These are phyloP conservation scores for Hyposmocoma kahamanoa DNA, from an alignment of 1,140 invertebrate genomes.

Conservation along the genomic window DNA sequence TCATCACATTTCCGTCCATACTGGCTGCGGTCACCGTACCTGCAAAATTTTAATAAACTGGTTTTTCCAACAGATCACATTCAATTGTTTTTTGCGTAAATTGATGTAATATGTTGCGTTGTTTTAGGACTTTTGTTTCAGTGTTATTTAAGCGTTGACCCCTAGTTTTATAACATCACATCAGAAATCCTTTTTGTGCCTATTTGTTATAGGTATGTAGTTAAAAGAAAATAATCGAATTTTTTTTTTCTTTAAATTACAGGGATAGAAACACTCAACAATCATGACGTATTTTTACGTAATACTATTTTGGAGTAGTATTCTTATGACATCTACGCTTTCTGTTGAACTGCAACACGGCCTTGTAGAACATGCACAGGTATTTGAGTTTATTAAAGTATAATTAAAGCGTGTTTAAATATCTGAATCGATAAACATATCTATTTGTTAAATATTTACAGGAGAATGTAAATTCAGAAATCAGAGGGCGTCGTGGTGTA, in stretches of 20 bases:
- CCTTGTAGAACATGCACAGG: constrained; percentile 25
- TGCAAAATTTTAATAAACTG: neutral
- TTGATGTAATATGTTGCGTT: constrained; percentile 7
- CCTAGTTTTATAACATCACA: too few species aligned
- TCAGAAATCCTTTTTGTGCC: too few species aligned
- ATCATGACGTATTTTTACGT: too few species aligned
- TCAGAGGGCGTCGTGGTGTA: constrained; percentile 50
- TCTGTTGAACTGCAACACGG: constrained; percentile 27
- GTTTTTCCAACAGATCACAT: neutral
- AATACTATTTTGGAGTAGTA: constrained; percentile 23
- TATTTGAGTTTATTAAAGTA: constrained; percentile 12
- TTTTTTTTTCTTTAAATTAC: too few species aligned
- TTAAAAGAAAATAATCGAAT: too few species aligned
- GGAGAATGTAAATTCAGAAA: constrained; percentile 24
- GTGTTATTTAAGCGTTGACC: too few species aligned
- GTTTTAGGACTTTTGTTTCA: neutral
- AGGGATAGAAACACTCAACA: too few species aligned
- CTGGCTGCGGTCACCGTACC: neutral
- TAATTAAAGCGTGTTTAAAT: constrained; percentile 1
- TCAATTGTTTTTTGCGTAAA: neutral
- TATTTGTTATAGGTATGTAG: too few species aligned
- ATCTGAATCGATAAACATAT: constrained; percentile 7
- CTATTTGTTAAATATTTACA: constrained; percentile 20
- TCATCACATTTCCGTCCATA: constrained; percentile 11
- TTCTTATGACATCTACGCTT: constrained; percentile 15